phyloP scores from a whole-genome alignment of 35 echinoderm and acorn worm genomes.

The Hemicentrotus pulcherrimus region DNA sequence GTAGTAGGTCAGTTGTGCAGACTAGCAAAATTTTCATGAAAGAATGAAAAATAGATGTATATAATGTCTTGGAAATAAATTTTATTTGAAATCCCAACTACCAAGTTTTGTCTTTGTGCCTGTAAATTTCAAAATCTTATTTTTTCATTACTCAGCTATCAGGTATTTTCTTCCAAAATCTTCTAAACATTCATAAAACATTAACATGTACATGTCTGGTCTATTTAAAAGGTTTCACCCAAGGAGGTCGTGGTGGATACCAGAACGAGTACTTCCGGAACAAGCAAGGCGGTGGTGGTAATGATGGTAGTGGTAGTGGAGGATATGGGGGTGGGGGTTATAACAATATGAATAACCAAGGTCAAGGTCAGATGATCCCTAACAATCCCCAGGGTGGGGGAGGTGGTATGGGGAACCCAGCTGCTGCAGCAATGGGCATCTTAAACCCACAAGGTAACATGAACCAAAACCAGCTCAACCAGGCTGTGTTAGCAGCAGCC shows the following conservation, averaged over 20 bases:
- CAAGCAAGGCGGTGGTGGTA: constrained; percentile 19
- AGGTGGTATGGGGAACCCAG: constrained; percentile 10
- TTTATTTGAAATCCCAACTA: too few relatives aligned
- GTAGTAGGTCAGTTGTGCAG: not conserved
- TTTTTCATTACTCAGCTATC: too few relatives aligned
- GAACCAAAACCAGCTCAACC: constrained; percentile 48
- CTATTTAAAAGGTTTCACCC: constrained; percentile 1
- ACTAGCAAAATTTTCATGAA: not conserved
- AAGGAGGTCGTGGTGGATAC: constrained; percentile 21
- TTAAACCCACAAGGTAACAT: not conserved
- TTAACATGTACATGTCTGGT: not conserved
- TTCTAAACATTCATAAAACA: too few relatives aligned
- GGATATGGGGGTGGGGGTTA: constrained; percentile 41
- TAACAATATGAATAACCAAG: not conserved
- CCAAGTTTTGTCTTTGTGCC: too few relatives aligned
- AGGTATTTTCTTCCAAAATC: too few relatives aligned
- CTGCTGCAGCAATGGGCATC: not conserved
- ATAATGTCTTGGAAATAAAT: not conserved
- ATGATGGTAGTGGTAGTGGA: constrained; percentile 4
- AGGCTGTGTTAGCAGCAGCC: constrained; percentile 32
- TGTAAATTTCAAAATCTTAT: too few relatives aligned
- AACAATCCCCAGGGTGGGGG: constrained; percentile 22
- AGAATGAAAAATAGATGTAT: not conserved
- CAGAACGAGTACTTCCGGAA: constrained; percentile 37
- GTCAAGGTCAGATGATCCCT: constrained; percentile 21